Evolutionary conservation across 1,140 invertebrate species (phyloP).

Genomic region (Eriocheir sinensis): DNA sequence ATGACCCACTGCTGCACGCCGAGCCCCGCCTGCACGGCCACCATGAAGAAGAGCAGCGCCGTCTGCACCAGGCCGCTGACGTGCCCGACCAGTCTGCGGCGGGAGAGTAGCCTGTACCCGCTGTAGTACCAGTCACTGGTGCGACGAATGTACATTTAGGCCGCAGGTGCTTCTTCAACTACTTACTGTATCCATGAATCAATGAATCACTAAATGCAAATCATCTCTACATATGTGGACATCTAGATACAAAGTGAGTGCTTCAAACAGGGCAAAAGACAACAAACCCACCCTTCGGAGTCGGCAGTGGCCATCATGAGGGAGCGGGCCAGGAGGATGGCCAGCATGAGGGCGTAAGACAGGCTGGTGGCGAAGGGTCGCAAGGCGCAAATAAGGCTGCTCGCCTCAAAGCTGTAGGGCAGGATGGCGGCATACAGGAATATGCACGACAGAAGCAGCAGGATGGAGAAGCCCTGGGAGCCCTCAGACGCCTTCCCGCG

Average conservation of each 20-base stretch:
- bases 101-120: not conserved
- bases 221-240: not conserved
- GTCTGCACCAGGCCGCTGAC: slow-evolving; percentile 85
- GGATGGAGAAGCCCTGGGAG: slow-evolving; percentile 81
- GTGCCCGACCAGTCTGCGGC: slow-evolving; percentile 82
- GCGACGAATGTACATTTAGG: too few species aligned
- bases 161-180: not conserved
- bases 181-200: not conserved
- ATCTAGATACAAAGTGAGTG: not conserved
- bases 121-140: too few species aligned
- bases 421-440: slow-evolving; percentile 83
- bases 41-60: slow-evolving; percentile 84
- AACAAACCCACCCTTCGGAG: slow-evolving; percentile 81
- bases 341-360: slow-evolving; percentile 84
- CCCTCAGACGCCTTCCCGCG: slow-evolving; percentile 80
- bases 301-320: slow-evolving; percentile 85
- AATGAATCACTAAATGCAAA: too few species aligned
- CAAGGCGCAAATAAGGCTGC: slow-evolving; percentile 81
- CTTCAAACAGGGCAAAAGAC: not conserved
- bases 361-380: slow-evolving; percentile 84
- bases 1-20: slow-evolving; percentile 71
- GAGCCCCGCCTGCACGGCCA: slow-evolving; percentile 83
- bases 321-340: slow-evolving; percentile 84
- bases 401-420: slow-evolving; percentile 84
- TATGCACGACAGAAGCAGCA: slow-evolving; percentile 81